Evolutionary conservation across 1,140 invertebrate species (phyloP).

Genomic region (Heterodera carotae): DNA sequence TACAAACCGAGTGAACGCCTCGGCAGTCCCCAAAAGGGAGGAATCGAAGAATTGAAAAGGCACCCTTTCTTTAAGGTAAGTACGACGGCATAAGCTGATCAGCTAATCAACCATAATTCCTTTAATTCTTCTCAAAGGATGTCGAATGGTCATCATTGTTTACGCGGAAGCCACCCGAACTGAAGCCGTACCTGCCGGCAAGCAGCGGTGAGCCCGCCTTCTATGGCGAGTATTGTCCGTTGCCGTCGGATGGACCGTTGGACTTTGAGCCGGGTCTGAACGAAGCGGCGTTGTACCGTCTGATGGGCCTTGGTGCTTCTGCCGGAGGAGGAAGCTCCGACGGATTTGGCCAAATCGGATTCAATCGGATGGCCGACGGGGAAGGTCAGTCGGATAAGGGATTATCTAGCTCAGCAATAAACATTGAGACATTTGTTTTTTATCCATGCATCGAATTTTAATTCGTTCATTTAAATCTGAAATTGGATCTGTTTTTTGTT

Average conservation of each 20-base stretch:
- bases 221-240: slow-evolving; percentile 67
- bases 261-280: slow-evolving; percentile 82
- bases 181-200: slow-evolving; percentile 81
- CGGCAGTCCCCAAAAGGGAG: slow-evolving; percentile 46
- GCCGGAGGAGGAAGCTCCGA: not conserved
- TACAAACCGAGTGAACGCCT: slow-evolving; percentile 53
- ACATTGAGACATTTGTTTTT: too few relatives aligned
- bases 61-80: slow-evolving; percentile 67
- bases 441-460: slow-evolving; percentile 6
- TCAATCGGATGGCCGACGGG: slow-evolving; percentile 6
- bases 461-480: not conserved
- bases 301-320: slow-evolving; percentile 72
- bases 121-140: slow-evolving; percentile 66
- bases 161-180: slow-evolving; percentile 76
- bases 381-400: not conserved
- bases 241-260: slow-evolving; percentile 69
- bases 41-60: slow-evolving; percentile 38
- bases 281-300: slow-evolving; percentile 76
- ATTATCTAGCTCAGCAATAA: too few relatives aligned
- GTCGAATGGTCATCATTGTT: slow-evolving; percentile 82
- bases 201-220: slow-evolving; percentile 74
- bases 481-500: not conserved
- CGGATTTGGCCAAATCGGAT: slow-evolving; percentile 26
- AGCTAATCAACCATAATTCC: not conserved
- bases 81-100: slow-evolving; percentile 61